Conservation (phyloP, 1,140 invertebrate genomes). For the Rhynchophorus ferrugineus region DNA sequence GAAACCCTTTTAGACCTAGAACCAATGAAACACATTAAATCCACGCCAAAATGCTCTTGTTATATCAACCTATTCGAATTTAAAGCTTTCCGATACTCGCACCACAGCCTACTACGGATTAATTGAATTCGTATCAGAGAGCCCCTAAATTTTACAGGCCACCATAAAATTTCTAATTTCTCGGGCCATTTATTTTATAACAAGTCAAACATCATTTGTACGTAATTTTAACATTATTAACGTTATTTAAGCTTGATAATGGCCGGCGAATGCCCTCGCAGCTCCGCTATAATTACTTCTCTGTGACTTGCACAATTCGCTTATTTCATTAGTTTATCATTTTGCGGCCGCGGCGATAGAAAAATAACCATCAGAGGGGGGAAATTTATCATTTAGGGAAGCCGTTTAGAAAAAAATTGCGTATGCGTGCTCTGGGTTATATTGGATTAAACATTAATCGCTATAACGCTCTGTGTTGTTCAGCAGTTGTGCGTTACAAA, state of each 20-base stretch:
- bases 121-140: not conserved
- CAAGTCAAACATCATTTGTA: constrained; percentile 34
- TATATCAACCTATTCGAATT: too few species aligned
- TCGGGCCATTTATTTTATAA: constrained; percentile 31
- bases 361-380: too few species aligned
- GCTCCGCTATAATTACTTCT: constrained; percentile 26
- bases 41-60: too few species aligned
- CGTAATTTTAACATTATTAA: constrained; percentile 29
- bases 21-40: too few species aligned
- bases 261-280: constrained; percentile 16
- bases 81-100: too few species aligned
- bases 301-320: constrained; percentile 29
- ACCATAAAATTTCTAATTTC: constrained; percentile 36
- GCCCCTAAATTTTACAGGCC: constrained; percentile 15
- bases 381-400: not conserved
- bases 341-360: not conserved
- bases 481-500: too few species aligned
- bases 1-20: too few species aligned
- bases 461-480: not conserved
- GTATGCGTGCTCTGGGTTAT: not conserved
- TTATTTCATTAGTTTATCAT: constrained; percentile 24
- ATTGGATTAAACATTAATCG: not conserved
- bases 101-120: too few species aligned
- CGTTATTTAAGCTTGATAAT: constrained; percentile 29
- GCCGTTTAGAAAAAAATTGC: not conserved